These are phyloP conservation scores for Scatophagus argus DNA, from an alignment of 2,113 vertebrate genomes.

Conservation along the genomic window DNA sequence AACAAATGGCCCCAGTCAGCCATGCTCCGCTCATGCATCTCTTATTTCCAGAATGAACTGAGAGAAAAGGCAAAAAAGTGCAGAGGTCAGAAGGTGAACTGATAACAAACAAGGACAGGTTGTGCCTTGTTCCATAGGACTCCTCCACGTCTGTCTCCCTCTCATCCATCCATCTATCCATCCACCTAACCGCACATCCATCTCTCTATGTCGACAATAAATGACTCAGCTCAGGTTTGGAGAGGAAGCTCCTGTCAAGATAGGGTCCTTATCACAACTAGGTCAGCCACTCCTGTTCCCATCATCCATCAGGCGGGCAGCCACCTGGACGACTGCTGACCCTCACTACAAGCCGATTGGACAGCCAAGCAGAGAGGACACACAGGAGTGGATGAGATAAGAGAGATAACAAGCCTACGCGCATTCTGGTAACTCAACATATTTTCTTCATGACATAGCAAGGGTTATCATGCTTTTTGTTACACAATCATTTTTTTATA, in stretches of 20 bases:
- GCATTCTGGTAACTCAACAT: constrained; percentile 51
- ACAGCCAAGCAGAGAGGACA: constrained; percentile 42
- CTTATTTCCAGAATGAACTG: constrained; percentile 13
- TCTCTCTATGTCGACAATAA: constrained; percentile 75
- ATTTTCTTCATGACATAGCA: not conserved
- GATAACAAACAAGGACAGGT: constrained; percentile 75
- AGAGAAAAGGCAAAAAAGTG: constrained; percentile 31
- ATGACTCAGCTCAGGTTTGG: constrained; percentile 67
- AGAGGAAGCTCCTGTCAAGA: constrained; percentile 84
- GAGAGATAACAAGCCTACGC: constrained; percentile 36
- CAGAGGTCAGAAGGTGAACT: constrained; percentile 64
- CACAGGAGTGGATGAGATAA: constrained; percentile 60
- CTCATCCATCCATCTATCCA: constrained; percentile 64
- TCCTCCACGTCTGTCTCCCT: constrained; percentile 51
- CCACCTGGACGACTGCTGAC: constrained; percentile 78
- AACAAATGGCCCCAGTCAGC: not conserved
- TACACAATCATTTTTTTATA: not conserved
- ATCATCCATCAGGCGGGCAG: constrained; percentile 79
- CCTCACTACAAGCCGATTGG: constrained; percentile 63
- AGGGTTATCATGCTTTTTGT: not conserved
- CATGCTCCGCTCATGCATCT: not conserved
- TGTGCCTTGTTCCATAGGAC: constrained; percentile 73
- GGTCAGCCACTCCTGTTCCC: constrained; percentile 65
- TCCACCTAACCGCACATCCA: constrained; percentile 68
- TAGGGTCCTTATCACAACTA: constrained; percentile 77